A percentile compares a stretch with the other conserved stretches of the same genome.
Conservation (phyloP, 53 echinoderm and acorn worm species). For the Pentamera pediparva region DNA sequence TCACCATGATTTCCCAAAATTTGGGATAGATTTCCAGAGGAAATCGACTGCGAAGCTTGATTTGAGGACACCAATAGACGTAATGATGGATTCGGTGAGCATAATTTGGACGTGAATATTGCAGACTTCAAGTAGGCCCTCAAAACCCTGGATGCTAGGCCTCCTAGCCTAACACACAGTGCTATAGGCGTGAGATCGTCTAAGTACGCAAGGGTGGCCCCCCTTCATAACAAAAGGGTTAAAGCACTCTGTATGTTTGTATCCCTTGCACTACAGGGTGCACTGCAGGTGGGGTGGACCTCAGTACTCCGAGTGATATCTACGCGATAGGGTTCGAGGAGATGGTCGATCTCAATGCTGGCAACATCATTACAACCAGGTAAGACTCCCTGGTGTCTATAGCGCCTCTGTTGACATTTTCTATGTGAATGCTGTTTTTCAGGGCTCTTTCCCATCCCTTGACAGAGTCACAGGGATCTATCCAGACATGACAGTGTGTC, state of each 20-base stretch:
- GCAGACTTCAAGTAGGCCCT: no score
- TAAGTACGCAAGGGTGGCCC: not conserved
- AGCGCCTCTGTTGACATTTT: no score
- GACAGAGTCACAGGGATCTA: no score
- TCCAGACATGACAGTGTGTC: not conserved
- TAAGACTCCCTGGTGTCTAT: no score
- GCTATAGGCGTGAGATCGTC: not conserved
- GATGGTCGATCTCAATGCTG: conserved; percentile 95
- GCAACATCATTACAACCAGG: conserved; percentile 85
- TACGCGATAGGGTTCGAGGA: conserved; percentile 96
- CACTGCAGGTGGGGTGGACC: conserved; percentile 59
- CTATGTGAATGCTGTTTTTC: no score
- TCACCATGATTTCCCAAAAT: no score
- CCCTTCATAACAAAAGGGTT: not conserved
- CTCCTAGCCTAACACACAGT: not conserved
- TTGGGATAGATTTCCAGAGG: no score
- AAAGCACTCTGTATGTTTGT: not conserved
- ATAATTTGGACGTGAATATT: no score
- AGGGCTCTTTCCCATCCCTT: no score
- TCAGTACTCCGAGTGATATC: conserved; percentile 65
- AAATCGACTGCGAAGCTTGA: no score
- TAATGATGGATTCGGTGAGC: no score
- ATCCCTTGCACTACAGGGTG: conserved; percentile 43
- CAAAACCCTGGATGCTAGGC: not conserved
- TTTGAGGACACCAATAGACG: no score